These are phyloP conservation scores for Uropetala carovei DNA, from an alignment of 2,888 invertebrate species.

Conservation along the genomic window DNA sequence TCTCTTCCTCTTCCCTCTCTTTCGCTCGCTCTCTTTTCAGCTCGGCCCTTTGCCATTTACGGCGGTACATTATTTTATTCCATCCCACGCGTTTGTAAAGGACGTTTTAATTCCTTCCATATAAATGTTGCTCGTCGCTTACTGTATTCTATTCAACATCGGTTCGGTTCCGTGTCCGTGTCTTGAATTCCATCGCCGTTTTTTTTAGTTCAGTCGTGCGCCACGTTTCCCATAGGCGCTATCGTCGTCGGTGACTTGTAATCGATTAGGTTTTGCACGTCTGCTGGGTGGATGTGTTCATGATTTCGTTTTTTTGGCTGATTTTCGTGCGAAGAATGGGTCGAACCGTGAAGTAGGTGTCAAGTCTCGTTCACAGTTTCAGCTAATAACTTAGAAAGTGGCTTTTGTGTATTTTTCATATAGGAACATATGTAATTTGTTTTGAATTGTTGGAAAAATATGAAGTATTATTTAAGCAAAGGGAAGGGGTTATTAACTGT, in stretches of 20 bases:
- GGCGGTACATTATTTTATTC: slow-evolving; percentile 1
- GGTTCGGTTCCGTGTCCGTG: slow-evolving; percentile 3
- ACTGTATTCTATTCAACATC: background rate
- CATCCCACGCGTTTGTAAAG: background rate
- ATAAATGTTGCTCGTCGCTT: slow-evolving; percentile 16
- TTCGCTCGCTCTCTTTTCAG: background rate
- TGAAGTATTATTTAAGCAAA: no score
- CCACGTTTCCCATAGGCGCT: background rate
- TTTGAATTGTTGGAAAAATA: no score
- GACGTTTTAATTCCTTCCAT: background rate
- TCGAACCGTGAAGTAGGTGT: background rate
- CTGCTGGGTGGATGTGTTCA: background rate
- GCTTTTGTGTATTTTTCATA: background rate
- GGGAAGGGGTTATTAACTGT: no score
- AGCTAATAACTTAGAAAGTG: background rate
- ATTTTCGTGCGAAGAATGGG: background rate
- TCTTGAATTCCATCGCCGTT: background rate
- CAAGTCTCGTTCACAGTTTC: background rate
- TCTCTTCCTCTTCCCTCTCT: background rate
- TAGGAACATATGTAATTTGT: no score
- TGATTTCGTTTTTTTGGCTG: background rate
- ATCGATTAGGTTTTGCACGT: background rate
- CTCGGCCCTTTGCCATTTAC: background rate
- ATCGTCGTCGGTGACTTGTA: slow-evolving; percentile 2
- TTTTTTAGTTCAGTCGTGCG: background rate